phyloP scores from a whole-genome alignment of 1,140 invertebrate genomes.

The Caenorhabditis latens region DNA sequence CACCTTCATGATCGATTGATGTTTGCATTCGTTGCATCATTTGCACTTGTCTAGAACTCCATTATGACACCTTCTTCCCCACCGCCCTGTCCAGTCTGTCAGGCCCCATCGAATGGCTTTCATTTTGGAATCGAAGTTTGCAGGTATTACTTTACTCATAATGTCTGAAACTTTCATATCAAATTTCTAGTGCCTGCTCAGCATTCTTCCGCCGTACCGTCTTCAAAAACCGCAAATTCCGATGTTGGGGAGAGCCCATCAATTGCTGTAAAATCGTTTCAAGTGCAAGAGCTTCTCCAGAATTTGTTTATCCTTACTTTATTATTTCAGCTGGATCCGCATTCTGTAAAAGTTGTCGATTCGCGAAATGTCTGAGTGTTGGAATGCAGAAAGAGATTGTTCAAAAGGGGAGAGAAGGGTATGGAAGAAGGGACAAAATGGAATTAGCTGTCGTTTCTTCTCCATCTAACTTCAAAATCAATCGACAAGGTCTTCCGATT shows the following conservation, averaged over 20 bases:
- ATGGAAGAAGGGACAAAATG: neutral
- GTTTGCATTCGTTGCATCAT: constrained; percentile 4
- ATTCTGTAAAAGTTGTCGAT: constrained; percentile 40
- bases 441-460: neutral
- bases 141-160: neutral
- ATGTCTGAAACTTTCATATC: neutral
- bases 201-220: constrained; percentile 25
- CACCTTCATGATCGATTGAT: neutral
- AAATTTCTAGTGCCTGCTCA: neutral
- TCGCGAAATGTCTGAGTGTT: neutral
- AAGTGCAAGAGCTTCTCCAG: neutral
- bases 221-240: constrained; percentile 15
- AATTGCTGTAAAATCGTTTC: constrained; percentile 23
- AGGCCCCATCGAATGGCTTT: constrained; percentile 19
- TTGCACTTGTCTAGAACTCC: neutral
- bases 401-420: constrained; percentile 8
- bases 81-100: neutral
- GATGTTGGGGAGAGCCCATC: constrained; percentile 19
- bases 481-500: constrained; percentile 2
- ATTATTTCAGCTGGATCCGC: neutral
- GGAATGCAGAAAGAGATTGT: constrained; percentile 35
- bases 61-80: neutral
- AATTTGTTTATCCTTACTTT: neutral
- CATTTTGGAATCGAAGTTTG: constrained; percentile 11
- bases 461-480: neutral